Base-by-base conservation (phyloP, 2,888 invertebrate genomes). In the Netelia fuscicornis region DNA sequence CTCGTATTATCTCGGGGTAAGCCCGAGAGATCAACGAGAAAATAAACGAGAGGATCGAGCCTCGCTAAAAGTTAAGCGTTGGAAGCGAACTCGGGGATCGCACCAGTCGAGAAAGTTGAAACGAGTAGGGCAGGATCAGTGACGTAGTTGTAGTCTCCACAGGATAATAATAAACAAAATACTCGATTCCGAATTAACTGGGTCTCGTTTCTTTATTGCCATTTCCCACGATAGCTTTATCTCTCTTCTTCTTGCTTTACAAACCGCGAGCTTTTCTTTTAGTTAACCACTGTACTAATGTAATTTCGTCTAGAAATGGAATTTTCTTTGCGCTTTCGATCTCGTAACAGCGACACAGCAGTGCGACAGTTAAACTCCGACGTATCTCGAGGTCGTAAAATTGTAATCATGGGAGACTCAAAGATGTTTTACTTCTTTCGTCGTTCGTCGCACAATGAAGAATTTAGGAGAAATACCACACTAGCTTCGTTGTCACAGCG, bases 11-110 rank as follows among this genome's bases (percentile, higher is more conserved):
- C 68, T 52, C 62, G 20, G 11, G 11, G 3, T 48, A 48, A 58
- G 81, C 70, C 62, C 68, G 62, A 70, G 62, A 23, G 75, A 70
- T 75, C 44, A 65, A 23, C 2, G 58, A 48, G 72, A 68, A 37
- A 65, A 83, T 65, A 48, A 78, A 67, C 71, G 48, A 48, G 67
- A 77, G 77, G 72, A 78, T 83, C 60, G 72, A n/a, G 72, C 25
- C 65, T 72, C 72, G 10, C 11, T 60, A 65, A 72, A 82, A 72
- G 42, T 65, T 58, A 11, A 71, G 64, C 56, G 30, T 65, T 30
- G 48, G 44, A 65, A 76, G 62, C 42, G 71, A 71, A 64, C 64
- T 81, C 48, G 10, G 54, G 17, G 44, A 64, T 64, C 65, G 71
- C 48, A n/a, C 58, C 23, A 67, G 30, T 44, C 23, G 52, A 48